phyloP scores from a whole-genome alignment of 92 coral and sea anemone species.

The Umimayanthus kanabou region DNA sequence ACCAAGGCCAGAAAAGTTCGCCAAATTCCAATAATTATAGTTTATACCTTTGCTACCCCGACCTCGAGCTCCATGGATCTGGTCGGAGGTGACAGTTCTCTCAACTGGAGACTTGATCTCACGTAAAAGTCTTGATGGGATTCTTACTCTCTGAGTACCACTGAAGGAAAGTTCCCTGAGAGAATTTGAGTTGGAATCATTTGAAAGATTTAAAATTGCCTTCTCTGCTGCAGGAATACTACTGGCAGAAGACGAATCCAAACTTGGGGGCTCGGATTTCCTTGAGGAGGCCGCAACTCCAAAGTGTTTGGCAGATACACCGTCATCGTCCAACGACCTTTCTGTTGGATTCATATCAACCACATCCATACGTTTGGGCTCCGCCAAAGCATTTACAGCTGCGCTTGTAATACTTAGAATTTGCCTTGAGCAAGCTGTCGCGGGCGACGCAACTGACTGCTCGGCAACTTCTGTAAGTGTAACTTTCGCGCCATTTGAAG shows the following conservation, averaged over 20 bases:
- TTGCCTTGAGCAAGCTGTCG: constrained; percentile 53
- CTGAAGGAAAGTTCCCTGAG: constrained; percentile 67
- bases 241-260: constrained; percentile 11
- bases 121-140: constrained; percentile 83
- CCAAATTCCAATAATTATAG: neutral
- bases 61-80: constrained; percentile 2
- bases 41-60: constrained; percentile 25
- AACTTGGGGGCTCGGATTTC: constrained; percentile 2
- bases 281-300: neutral
- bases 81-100: constrained; percentile 47
- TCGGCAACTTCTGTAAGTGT: neutral
- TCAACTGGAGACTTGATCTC: constrained; percentile 87
- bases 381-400: constrained; percentile 86
- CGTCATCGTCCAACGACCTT: constrained; percentile 2
- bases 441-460: constrained; percentile 23
- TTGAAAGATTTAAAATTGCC: neutral
- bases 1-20: neutral
- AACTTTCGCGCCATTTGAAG: constrained; percentile 43
- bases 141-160: constrained; percentile 76
- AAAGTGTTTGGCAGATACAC: neutral
- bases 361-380: constrained; percentile 18
- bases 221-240: constrained; percentile 36
- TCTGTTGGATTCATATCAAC: neutral
- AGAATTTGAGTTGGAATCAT: constrained; percentile 20
- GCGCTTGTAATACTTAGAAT: constrained; percentile 86